A percentile compares a stretch with the other conserved stretches of the same genome.
These are phyloP conservation scores for Pachypeltis micranthus DNA, from an alignment of 1,140 invertebrate species.

Conservation along the genomic window DNA sequence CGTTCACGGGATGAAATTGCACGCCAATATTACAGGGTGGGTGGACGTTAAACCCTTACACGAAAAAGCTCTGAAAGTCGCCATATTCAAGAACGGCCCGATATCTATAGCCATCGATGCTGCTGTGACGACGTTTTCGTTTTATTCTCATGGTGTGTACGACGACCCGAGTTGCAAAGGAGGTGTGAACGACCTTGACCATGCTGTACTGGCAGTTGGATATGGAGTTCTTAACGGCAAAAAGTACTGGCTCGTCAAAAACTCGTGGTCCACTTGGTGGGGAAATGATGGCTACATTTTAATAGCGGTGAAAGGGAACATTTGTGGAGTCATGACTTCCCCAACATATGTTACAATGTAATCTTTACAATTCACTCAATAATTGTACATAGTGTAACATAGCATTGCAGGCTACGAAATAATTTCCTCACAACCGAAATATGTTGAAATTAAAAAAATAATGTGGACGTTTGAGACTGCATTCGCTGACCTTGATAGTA, in stretches of 20 bases:
- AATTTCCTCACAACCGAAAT: no score
- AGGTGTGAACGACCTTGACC: slow-evolving; percentile 62
- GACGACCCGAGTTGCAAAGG: slow-evolving; percentile 75
- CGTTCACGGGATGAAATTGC: slow-evolving; percentile 53
- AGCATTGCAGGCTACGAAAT: no score
- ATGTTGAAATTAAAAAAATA: no score
- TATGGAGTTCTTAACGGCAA: slow-evolving; percentile 75
- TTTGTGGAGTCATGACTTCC: slow-evolving; percentile 77
- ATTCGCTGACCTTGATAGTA: no score
- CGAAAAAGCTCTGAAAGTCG: slow-evolving; percentile 66
- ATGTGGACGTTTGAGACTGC: no score
- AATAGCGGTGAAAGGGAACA: slow-evolving; percentile 77
- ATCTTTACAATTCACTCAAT: no score
- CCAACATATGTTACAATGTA: slow-evolving; percentile 75
- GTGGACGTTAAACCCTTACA: slow-evolving; percentile 76
- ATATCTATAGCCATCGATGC: slow-evolving; percentile 90
- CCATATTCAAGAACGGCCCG: slow-evolving; percentile 79
- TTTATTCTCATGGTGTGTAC: slow-evolving; percentile 87
- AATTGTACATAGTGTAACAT: no score
- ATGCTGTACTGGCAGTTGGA: slow-evolving; percentile 84
- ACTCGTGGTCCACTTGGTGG: slow-evolving; percentile 93
- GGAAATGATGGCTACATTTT: slow-evolving; percentile 87
- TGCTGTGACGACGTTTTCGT: slow-evolving; percentile 70
- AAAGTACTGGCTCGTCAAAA: slow-evolving; percentile 85
- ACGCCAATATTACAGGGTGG: slow-evolving; percentile 69